A percentile compares a stretch with the other conserved stretches of the same genome.
phyloP scores from a whole-genome alignment of 2,888 invertebrate species.

The Pseudococcus jackbeardsleyi region DNA sequence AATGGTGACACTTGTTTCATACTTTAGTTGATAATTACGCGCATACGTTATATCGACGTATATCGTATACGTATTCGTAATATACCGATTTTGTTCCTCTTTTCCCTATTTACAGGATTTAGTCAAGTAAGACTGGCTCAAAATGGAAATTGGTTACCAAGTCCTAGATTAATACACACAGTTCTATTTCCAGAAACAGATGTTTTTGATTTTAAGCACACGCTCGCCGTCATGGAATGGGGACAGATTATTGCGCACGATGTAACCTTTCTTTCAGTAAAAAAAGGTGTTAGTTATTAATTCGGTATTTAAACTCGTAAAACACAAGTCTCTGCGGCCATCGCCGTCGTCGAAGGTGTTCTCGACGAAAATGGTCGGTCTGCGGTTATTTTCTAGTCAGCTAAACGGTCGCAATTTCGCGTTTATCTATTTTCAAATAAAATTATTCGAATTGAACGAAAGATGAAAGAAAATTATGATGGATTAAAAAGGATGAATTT shows the following conservation, averaged over 20 bases:
- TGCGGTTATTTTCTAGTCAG: too few relatives aligned
- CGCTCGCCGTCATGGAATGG: conserved; percentile 82
- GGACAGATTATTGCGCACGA: conserved; percentile 85
- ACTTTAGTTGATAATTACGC: conserved; percentile 18
- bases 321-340: not conserved
- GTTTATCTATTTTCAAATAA: too few relatives aligned
- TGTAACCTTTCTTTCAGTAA: conserved; percentile 71
- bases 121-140: conserved; percentile 74
- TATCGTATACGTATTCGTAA: not conserved
- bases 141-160: conserved; percentile 78
- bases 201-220: conserved; percentile 79
- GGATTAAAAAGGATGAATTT: too few relatives aligned
- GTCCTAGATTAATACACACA: conserved; percentile 79
- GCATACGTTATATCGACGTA: not conserved
- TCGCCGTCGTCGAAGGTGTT: not conserved
- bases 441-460: too few relatives aligned
- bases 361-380: too few relatives aligned
- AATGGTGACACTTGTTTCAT: conserved; percentile 52
- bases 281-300: conserved; percentile 65
- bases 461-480: too few relatives aligned
- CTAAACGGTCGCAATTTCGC: too few relatives aligned
- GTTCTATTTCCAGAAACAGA: conserved; percentile 79
- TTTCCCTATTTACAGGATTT: conserved; percentile 57
- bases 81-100: not conserved
- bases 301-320: conserved; percentile 46